Percentiles rank a stretch among this genome's conserved stretches.
Evolutionary conservation across 2,888 invertebrate species (phyloP).

Genomic region (Callinectes sapidus): DNA sequence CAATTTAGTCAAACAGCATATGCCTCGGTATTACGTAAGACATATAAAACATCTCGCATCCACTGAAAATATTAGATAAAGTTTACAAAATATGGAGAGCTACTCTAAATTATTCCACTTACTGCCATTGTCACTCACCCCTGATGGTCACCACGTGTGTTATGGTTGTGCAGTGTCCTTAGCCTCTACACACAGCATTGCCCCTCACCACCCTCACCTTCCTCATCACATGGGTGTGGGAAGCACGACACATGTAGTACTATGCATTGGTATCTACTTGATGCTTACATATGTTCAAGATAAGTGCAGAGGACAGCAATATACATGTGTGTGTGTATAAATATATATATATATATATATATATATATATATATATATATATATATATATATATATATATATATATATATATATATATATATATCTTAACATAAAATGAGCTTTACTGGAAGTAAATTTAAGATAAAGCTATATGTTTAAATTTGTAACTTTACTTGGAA

Average conservation of each 20-base stretch:
- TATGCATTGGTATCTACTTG: neutral
- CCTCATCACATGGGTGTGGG: neutral
- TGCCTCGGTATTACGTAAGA: conserved; percentile 8
- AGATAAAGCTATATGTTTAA: conserved; percentile 21
- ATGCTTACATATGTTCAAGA: conserved; percentile 17
- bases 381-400: neutral
- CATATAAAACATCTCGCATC: neutral
- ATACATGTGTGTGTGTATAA: neutral
- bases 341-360: no score
- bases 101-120: conserved; percentile 31
- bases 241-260: neutral
- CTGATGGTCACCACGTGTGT: conserved; percentile 56
- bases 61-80: neutral
- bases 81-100: conserved; percentile 31
- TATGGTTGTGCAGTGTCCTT: conserved; percentile 51
- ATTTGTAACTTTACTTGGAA: conserved; percentile 19
- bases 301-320: conserved; percentile 28
- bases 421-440: conserved; percentile 30
- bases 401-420: conserved; percentile 36
- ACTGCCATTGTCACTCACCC: conserved; percentile 29
- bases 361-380: no score
- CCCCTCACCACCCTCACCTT: conserved; percentile 18
- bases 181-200: conserved; percentile 26
- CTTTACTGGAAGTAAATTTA: conserved; percentile 22
- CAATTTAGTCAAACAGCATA: neutral